Base-by-base conservation (phyloP, 1,140 invertebrate species). In the Apis florea region DNA sequence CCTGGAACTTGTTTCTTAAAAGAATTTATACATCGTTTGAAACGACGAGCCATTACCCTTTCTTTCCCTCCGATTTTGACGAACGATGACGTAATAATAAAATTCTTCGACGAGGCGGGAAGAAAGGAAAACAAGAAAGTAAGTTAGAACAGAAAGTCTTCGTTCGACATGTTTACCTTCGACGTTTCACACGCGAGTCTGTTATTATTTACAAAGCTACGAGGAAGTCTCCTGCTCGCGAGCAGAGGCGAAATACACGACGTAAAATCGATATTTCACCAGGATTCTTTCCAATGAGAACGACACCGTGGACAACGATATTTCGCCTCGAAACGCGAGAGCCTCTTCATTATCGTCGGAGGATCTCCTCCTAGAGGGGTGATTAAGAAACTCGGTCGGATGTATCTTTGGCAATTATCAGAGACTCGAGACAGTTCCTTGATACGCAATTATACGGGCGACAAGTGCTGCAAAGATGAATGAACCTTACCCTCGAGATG, bases 371-470 rank as follows among this genome's bases (percentile, higher is more conserved):
- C 19, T 26, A 49, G 12, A 13, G 49, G 49, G 49, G 24, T 51
- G 64, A 77, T 77, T 47, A 56, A 77, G 63, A 53, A 68, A 56
- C 19, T 5, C 66, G 54, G 47, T 59, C 17, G 58, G 24, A 68
- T 51, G 24, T 59, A 61, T 79, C 53, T 61, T 53, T n/a, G 53
- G 64, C 58, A 70, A 79, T 76, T 82, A 77, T 77, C 73, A 77
- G 17, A 54, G 64, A 31, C n/a, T 56, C 47, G 19, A 49, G 40
- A 85, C 70, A 67, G 61, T 84, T 67, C 54, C 49, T 53, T 69
- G 61, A 77, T 69, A 59, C 63, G 56, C 83, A 82, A 85, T 85
- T 86, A 86, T 79, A 31, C 47, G 31, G 53, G 70, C 53, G 70
- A 72, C 70, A 56, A 72, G 70, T 58, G 53, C 69, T n/a, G 70